phyloP scores from a whole-genome alignment of 2,113 vertebrate species.

The Apteryx mantelli region DNA sequence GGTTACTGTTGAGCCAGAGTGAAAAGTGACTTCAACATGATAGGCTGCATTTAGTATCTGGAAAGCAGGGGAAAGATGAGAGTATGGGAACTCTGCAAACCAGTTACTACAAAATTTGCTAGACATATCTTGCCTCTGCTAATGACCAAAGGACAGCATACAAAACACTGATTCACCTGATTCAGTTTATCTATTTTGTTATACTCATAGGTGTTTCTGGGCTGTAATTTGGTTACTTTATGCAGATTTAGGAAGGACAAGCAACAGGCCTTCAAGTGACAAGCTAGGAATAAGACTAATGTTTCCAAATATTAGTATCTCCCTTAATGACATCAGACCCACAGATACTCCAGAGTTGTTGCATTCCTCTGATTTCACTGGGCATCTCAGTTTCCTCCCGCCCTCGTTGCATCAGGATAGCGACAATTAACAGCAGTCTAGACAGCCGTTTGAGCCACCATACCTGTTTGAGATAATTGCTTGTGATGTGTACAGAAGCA shows the following conservation, averaged over 20 bases:
- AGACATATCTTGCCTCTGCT: background rate
- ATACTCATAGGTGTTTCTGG: background rate
- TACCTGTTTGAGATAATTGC: conserved; percentile 98
- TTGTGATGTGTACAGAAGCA: conserved; percentile 84
- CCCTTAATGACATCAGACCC: background rate
- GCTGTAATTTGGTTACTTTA: too few relatives aligned
- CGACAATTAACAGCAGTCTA: background rate
- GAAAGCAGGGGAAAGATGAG: background rate
- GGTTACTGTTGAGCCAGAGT: conserved; percentile 94
- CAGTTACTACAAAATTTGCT: background rate
- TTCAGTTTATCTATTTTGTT: background rate
- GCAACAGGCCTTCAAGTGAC: background rate
- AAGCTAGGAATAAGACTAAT: background rate
- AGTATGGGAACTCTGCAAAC: background rate
- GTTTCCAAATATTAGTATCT: background rate
- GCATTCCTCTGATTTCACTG: background rate
- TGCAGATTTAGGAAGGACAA: background rate
- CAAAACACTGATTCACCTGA: rapidly evolving
- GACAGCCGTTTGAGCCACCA: background rate
- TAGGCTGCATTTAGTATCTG: conserved; percentile 98
- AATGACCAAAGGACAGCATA: rapidly evolving
- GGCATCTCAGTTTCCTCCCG: background rate
- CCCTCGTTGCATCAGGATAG: background rate
- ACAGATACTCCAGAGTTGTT: background rate
- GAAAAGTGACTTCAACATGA: conserved; percentile 97